Evolutionary conservation across 2,113 vertebrate genomes (phyloP), one percentile per base, ranked within the genome.

Genomic region (Globicephala melas): DNA sequence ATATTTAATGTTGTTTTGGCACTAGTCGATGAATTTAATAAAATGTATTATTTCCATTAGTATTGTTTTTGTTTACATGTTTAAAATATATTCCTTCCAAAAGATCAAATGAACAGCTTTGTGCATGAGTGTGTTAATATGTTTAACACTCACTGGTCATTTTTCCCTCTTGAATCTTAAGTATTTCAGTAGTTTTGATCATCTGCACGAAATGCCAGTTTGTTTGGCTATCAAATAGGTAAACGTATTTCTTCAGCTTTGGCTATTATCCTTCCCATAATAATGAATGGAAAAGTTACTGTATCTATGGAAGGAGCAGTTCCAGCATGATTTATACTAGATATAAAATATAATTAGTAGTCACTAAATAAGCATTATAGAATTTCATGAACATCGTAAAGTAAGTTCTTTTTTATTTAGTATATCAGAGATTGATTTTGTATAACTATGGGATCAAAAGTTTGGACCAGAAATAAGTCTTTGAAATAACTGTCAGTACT

Each of bases 1-100:
- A 11, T 58, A 26, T 91, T 76, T 79, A 5, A 76, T 13, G 6
- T 79, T 74, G 62, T 68, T 92, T 67, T 92, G 65, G 20, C 15
- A 80, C 10, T 95, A 17, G 7, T 47, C 31, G 20, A 47, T 58
- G 1, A 67, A 38, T 70, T 94, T 88, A 89, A 74, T 41, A 28
- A 36, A 81, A 55, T 65, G 1, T 58, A 4, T 38, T 21, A 58
- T 89, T 93, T 94, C 92, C 62, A 81, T 50, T 67, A 50, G 0
- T 47, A 63, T 92, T 91, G 2, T 53, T 73, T 25, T 13, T 55
- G 15, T 68, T 93, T 89, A 2, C 0, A 0, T 0, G 0, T 33
- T 8, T 95, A 95, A 85, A 92, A 62, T 5, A 17, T 9, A 80
- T 65, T 94, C 36, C 94, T 94, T 95, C 70, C n/a, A 13, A 89